Conservation (phyloP, 2,113 vertebrate species). For the Tonatia bakeri region DNA sequence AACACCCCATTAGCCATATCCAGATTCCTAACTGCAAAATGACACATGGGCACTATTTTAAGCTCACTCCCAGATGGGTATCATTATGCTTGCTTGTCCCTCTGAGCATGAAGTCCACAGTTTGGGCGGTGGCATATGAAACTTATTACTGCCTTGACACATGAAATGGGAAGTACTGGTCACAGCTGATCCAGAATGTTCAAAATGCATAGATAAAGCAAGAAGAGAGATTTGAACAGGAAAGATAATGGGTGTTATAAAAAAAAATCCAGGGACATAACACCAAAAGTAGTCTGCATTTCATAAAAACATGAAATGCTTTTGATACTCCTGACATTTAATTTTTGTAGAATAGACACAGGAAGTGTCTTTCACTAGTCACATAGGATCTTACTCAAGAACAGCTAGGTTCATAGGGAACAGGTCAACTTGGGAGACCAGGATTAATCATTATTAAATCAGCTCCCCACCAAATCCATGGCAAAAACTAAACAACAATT, state of each 20-base stretch:
- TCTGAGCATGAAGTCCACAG: constrained; percentile 28
- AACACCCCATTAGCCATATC: constrained; percentile 44
- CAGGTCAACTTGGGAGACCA: not conserved
- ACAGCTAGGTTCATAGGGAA: not conserved
- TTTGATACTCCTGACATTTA: not conserved
- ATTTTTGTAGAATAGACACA: not conserved
- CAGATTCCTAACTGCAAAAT: constrained; percentile 64
- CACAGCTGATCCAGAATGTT: not conserved
- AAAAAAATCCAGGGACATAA: not conserved
- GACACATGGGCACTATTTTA: constrained; percentile 55
- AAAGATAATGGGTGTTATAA: not conserved
- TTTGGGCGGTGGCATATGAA: not conserved
- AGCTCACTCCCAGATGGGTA: constrained; percentile 48
- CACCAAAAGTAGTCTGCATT: not conserved
- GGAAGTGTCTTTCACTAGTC: not conserved
- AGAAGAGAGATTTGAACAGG: not conserved
- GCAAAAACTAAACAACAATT: constrained; percentile 14
- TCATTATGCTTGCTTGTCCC: constrained; percentile 19
- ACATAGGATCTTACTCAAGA: not conserved
- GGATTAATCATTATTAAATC: not conserved
- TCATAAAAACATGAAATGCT: not conserved
- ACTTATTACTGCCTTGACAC: not conserved
- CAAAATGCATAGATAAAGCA: not conserved
- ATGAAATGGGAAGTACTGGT: not conserved
- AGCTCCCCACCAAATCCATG: not conserved